Conservation (phyloP, 2,888 invertebrate genomes). For the Dryococelus australis region DNA sequence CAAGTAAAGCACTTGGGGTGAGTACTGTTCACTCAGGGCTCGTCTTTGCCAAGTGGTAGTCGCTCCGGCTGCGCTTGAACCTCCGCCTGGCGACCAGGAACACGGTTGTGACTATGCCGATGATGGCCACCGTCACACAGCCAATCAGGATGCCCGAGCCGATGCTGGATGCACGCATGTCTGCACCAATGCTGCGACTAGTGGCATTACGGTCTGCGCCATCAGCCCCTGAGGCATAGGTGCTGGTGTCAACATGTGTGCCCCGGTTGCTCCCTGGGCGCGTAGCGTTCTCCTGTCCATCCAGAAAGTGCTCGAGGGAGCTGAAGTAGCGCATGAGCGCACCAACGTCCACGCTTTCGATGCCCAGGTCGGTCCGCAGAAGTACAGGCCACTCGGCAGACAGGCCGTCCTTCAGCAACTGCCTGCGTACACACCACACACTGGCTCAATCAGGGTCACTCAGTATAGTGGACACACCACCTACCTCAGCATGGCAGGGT, state of each 20-base stretch:
- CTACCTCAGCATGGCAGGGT: too few species aligned
- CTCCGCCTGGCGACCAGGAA: not conserved
- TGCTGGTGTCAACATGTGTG: not conserved
- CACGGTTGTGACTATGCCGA: conserved; percentile 1
- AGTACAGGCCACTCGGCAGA: not conserved
- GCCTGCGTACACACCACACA: not conserved
- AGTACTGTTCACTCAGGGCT: not conserved
- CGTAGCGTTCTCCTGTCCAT: not conserved
- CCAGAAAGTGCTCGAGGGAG: conserved; percentile 3
- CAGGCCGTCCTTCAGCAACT: conserved; percentile 8
- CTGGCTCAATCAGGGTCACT: too few species aligned
- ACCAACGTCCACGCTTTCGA: not conserved
- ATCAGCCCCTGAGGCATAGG: not conserved
- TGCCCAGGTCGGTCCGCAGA: not conserved
- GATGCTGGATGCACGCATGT: not conserved
- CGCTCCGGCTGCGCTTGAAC: not conserved
- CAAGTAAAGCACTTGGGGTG: too few species aligned
- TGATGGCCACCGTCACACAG: conserved; percentile 12
- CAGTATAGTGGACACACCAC: too few species aligned
- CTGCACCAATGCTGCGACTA: not conserved
- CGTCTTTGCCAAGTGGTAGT: conserved; percentile 19
- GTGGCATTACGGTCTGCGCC: not conserved
- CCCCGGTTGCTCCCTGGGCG: not conserved
- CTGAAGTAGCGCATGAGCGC: not conserved
- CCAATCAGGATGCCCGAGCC: conserved; percentile 23